These are phyloP conservation scores for Drosophila multiciliata DNA, from an alignment of 2,888 invertebrate species.

Conservation along the genomic window DNA sequence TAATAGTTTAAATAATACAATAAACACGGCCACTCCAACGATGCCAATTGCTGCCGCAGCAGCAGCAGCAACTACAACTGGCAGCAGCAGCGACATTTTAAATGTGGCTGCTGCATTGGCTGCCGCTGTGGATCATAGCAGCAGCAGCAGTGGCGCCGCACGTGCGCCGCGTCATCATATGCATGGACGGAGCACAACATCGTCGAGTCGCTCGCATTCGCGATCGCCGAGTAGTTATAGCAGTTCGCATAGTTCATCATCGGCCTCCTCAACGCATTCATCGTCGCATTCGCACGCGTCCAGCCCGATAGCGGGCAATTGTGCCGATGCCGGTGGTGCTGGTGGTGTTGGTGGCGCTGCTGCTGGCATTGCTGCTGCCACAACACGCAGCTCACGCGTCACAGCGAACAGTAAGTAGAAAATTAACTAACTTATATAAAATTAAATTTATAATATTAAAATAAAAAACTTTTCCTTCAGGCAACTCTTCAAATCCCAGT, in stretches of 20 bases:
- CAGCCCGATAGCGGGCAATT: conserved; percentile 84
- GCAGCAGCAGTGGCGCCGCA: conserved; percentile 50
- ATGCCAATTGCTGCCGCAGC: conserved; percentile 57
- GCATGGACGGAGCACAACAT: conserved; percentile 85
- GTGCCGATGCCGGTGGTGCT: conserved; percentile 73
- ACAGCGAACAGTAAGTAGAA: conserved; percentile 84
- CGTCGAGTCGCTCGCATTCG: conserved; percentile 87
- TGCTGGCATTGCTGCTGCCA: conserved; percentile 27
- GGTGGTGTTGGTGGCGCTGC: conserved; percentile 42
- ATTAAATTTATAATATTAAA: background rate
- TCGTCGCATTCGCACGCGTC: conserved; percentile 85
- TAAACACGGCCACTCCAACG: conserved; percentile 75
- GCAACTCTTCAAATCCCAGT: conserved; percentile 82
- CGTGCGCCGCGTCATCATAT: conserved; percentile 71
- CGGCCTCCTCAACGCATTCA: conserved; percentile 80
- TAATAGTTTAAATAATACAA: conserved; percentile 83
- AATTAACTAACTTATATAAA: background rate
- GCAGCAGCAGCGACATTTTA: conserved; percentile 76
- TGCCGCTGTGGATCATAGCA: conserved; percentile 58
- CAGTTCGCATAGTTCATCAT: conserved; percentile 84
- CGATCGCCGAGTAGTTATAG: conserved; percentile 85
- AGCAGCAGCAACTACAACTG: conserved; percentile 30
- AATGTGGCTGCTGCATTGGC: conserved; percentile 80
- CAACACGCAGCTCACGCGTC: conserved; percentile 77
- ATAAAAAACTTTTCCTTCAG: conserved; percentile 28